A percentile compares a stretch with the other conserved stretches of the same genome.
Evolutionary conservation across 2,888 invertebrate species (phyloP).

Genomic region (Bruchidius siliquastri): DNA sequence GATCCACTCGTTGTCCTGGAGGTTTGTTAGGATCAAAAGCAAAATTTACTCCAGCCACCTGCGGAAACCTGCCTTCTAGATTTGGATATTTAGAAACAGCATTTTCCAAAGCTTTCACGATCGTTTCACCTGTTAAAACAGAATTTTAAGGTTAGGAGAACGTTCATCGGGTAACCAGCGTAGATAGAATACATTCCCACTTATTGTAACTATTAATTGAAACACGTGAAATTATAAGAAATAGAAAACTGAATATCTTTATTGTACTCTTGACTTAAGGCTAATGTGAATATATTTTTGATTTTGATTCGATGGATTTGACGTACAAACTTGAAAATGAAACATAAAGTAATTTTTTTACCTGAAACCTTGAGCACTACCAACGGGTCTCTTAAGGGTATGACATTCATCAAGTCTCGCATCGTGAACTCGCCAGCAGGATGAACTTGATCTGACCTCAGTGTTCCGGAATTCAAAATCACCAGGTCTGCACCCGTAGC

Average conservation of each 20-base stretch:
- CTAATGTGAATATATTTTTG: too few relatives aligned
- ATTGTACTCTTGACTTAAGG: too few relatives aligned
- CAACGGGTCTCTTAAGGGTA: conserved; percentile 82
- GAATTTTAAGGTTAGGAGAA: too few relatives aligned
- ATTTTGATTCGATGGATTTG: too few relatives aligned
- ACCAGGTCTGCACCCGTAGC: conserved; percentile 83
- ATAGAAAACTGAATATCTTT: too few relatives aligned
- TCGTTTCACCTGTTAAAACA: conserved; percentile 52
- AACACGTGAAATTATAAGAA: too few relatives aligned
- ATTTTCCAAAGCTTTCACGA: conserved; percentile 76
- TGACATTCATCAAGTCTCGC: conserved; percentile 74
- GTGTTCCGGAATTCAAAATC: conserved; percentile 82
- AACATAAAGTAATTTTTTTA: conserved; percentile 32
- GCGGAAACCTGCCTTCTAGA: conserved; percentile 83
- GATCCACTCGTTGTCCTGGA: conserved; percentile 65
- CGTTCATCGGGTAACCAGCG: too few relatives aligned
- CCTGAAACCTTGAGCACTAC: conserved; percentile 72
- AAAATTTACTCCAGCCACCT: conserved; percentile 75
- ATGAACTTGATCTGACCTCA: conserved; percentile 75
- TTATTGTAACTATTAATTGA: too few relatives aligned
- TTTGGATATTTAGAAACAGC: conserved; percentile 81
- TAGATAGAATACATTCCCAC: too few relatives aligned
- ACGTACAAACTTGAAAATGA: too few relatives aligned
- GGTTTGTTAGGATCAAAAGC: conserved; percentile 70
- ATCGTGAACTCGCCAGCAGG: conserved; percentile 80